These are phyloP conservation scores for Ips nitidus DNA, from an alignment of 1,140 invertebrate genomes.

Conservation along the genomic window DNA sequence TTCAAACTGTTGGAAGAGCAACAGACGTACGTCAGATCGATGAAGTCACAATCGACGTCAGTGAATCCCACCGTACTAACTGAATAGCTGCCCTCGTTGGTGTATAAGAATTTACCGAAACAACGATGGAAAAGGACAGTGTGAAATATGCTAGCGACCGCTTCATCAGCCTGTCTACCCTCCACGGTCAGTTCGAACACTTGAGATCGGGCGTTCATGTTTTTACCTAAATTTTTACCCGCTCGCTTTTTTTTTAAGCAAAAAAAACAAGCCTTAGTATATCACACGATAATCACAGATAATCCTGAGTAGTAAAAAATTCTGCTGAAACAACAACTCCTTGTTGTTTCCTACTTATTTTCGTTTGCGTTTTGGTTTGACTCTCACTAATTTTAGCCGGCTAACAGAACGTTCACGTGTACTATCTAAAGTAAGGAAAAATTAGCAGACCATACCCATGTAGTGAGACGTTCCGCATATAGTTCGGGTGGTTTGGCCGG, in stretches of 20 bases:
- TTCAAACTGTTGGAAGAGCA: slow-evolving; percentile 82
- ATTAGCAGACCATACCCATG: slow-evolving; percentile 69
- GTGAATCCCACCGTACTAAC: slow-evolving; percentile 93
- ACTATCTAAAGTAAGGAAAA: slow-evolving; percentile 25
- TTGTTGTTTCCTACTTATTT: background rate
- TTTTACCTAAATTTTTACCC: slow-evolving; percentile 19
- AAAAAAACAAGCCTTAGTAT: slow-evolving; percentile 33
- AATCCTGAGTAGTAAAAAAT: slow-evolving; percentile 37
- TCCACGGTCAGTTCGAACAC: slow-evolving; percentile 88
- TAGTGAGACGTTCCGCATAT: slow-evolving; percentile 90
- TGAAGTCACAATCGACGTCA: slow-evolving; percentile 96
- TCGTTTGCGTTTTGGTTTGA: slow-evolving; percentile 29
- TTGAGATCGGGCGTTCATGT: slow-evolving; percentile 88
- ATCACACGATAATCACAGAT: slow-evolving; percentile 42
- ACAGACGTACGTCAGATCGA: slow-evolving; percentile 96
- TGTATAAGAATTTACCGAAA: slow-evolving; percentile 93
- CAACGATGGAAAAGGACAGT: slow-evolving; percentile 93
- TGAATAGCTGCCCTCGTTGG: slow-evolving; percentile 90
- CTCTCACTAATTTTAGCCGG: slow-evolving; percentile 33
- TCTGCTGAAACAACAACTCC: slow-evolving; percentile 14
- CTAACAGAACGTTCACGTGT: background rate
- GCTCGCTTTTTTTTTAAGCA: background rate
- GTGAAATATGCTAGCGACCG: slow-evolving; percentile 92
- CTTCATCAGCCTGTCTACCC: slow-evolving; percentile 92
- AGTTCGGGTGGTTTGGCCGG: slow-evolving; percentile 74